Evolutionary conservation across 2,888 invertebrate genomes (phyloP), one percentile per base, ranked within the genome.

Genomic region (Drosophila anomelani): DNA sequence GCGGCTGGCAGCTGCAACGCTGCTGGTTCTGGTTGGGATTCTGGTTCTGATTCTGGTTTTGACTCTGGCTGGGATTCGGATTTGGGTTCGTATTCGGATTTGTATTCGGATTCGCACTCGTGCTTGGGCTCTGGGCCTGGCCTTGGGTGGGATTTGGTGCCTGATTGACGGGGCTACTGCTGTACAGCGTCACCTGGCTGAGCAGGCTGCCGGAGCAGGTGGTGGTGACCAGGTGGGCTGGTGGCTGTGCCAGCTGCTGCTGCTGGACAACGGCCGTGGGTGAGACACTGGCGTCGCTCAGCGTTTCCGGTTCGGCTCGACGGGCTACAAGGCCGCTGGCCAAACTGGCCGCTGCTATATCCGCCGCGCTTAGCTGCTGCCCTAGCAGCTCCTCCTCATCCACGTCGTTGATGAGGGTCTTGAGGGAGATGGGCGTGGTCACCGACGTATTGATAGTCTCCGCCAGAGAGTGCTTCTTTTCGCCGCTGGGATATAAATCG

Each of bases 1-100:
- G 94, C 90, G 95, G 88, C 74, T 92, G 92, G 77, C 92, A 92
- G 93, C 92, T 93, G 92, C 93, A 94, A 66, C 90, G 90, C 58
- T 57, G 72, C 55, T 56, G 57, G 20, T 34, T 53, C 20, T 34
- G 47, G 34, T 13, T 54, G 13, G 54, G 54, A 17, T 39, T 39
- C 13, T 36, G 41, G n/a, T 4, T 66, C 13, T 15, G 71, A 20
- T 17, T 39, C 13, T 36, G 43, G 9, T 5, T 66, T 10, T n/a
- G 71, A 17, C 32, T 39, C n/a, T 38, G 43, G 46, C 20, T 54
- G n/a, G 47, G 54, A 34, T 32, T 63, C 0, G 63, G 41, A 34
- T 32, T 63, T 0, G 63, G 41, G 20, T 32, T 63, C 0, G 63
- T 34, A 20, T 41, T 67, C 15, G 20, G 13, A 15, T 32, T 63